Evolutionary conservation across 2,888 invertebrate genomes (phyloP).

Genomic region (Andrena dorsata): DNA sequence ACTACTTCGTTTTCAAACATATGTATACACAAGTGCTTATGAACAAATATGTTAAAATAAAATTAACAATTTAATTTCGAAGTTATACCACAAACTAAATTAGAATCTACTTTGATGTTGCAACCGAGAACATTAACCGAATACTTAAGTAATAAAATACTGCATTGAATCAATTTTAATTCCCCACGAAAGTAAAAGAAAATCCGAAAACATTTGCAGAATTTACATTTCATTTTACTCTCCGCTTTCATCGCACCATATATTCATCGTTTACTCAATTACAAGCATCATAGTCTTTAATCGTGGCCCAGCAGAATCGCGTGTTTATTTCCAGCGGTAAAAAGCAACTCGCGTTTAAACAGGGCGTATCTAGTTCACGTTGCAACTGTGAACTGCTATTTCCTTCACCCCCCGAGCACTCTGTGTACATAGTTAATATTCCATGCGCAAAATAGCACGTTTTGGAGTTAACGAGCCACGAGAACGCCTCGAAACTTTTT

Average conservation of each 20-base stretch:
- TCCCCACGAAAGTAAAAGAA: too few relatives aligned
- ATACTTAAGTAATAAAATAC: too few relatives aligned
- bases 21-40: too few relatives aligned
- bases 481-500: conserved; percentile 1
- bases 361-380: background rate
- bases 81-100: too few relatives aligned
- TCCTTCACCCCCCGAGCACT: background rate
- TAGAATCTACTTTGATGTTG: too few relatives aligned
- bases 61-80: too few relatives aligned
- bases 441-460: background rate
- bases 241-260: background rate
- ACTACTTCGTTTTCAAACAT: too few relatives aligned
- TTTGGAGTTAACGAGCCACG: background rate
- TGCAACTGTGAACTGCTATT: conserved; percentile 1
- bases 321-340: background rate
- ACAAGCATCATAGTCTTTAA: background rate
- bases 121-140: too few relatives aligned
- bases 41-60: too few relatives aligned
- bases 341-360: background rate
- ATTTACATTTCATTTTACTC: background rate
- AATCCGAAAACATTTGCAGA: background rate
- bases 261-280: background rate
- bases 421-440: background rate
- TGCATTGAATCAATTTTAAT: too few relatives aligned
- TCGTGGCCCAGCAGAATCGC: background rate